Conservation (phyloP, 2,113 vertebrate genomes). For the Motacilla tschutschensis region DNA sequence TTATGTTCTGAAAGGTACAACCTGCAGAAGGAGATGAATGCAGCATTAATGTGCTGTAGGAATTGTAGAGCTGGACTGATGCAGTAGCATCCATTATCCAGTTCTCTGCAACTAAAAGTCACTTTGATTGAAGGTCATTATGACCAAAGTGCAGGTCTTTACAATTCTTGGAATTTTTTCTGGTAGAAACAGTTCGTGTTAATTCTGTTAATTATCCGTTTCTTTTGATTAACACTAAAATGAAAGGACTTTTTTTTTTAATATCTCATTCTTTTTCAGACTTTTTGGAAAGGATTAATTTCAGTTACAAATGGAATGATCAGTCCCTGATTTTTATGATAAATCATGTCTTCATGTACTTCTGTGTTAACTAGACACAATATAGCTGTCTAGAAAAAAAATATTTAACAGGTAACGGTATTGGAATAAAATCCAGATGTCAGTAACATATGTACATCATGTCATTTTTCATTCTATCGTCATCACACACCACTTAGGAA, state of each 20-base stretch:
- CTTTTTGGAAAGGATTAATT: background rate
- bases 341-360: background rate
- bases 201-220: background rate
- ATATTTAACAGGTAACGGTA: background rate
- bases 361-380: background rate
- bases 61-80: background rate
- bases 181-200: background rate
- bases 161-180: background rate
- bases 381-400: background rate
- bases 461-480: background rate
- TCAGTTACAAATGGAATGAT: background rate
- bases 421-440: background rate
- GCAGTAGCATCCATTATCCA: background rate
- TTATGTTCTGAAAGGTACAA: background rate
- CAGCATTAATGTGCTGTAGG: background rate
- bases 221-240: background rate
- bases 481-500: background rate
- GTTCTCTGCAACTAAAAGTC: background rate
- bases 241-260: background rate
- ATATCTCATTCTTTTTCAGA: background rate
- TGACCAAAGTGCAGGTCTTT: background rate
- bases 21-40: background rate
- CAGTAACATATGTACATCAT: background rate
- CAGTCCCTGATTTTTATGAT: background rate
- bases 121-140: background rate